A percentile compares a stretch with the other conserved stretches of the same genome.
Conservation (phyloP, 2,797 vertebrate genomes). For the Coregonus ussuriensis region DNA sequence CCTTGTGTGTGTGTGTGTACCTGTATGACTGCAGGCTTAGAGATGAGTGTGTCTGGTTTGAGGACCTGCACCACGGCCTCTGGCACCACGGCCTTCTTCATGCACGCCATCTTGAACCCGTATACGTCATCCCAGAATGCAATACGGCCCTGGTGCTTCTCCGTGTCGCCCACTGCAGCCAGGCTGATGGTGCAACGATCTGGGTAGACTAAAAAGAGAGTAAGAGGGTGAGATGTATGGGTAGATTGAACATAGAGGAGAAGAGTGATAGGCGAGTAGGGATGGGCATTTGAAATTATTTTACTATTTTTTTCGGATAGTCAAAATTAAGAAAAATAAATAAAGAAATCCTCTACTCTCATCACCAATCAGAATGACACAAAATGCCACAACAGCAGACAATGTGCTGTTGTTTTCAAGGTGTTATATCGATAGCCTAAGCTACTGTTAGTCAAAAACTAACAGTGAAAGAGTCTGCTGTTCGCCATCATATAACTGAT, state of each 20-base stretch:
- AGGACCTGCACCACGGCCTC: constrained; percentile 88
- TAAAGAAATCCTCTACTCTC: no score
- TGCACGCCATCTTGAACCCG: constrained; percentile 93
- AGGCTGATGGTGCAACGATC: constrained; percentile 88
- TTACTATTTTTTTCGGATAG: no score
- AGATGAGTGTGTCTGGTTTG: constrained; percentile 81
- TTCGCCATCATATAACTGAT: no score
- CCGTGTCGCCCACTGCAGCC: constrained; percentile 81
- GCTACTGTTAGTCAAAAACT: no score
- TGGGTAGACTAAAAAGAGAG: constrained; percentile 85
- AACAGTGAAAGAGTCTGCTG: no score
- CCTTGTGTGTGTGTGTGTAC: constrained; percentile 60
- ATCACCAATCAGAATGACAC: no score
- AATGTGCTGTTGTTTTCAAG: no score
- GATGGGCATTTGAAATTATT: not conserved
- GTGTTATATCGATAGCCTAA: no score
- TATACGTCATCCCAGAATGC: constrained; percentile 95
- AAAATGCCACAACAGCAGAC: no score
- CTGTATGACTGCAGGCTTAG: constrained; percentile 84
- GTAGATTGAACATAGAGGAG: not conserved
- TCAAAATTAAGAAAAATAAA: no score
- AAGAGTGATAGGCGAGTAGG: no score
- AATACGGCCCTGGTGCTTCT: constrained; percentile 79
- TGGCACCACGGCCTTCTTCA: constrained; percentile 89
- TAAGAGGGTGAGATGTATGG: not conserved